Conservation (phyloP, 2,113 vertebrate genomes). For the Pelvicachromis taeniatus region DNA sequence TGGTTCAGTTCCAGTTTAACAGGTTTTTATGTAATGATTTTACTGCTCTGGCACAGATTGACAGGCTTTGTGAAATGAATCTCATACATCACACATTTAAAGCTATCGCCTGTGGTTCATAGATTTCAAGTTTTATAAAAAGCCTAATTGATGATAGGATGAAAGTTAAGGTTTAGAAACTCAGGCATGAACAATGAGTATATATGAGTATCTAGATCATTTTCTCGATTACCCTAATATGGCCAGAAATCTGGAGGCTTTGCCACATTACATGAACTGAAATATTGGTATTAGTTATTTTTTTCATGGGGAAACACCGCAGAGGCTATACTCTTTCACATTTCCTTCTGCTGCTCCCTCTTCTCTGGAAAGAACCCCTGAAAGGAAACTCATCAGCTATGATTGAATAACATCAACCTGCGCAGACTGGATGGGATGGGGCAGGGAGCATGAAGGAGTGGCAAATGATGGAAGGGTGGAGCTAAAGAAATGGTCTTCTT, state of each 20-base stretch:
- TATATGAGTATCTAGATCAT: neutral
- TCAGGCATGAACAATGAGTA: neutral
- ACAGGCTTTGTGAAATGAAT: neutral
- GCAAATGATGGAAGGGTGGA: neutral
- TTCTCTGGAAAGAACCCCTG: neutral
- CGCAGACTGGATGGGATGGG: neutral
- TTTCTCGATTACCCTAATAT: neutral
- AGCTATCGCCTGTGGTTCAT: rapidly evolving
- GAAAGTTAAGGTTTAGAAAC: neutral
- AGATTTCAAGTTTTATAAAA: neutral
- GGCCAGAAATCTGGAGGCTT: neutral
- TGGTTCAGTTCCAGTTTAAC: neutral
- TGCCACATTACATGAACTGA: neutral
- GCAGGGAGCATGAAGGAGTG: neutral
- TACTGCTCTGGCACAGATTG: rapidly evolving
- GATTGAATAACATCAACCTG: conserved; percentile 14
- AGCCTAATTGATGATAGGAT: neutral
- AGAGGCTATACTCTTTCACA: neutral
- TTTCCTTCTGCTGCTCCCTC: rapidly evolving
- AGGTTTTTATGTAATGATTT: neutral
- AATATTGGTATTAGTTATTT: neutral
- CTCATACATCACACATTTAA: neutral
- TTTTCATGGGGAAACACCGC: neutral
- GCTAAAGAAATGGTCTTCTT: neutral
- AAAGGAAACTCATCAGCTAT: conserved; percentile 1